phyloP scores from a whole-genome alignment of 2,888 invertebrate genomes.

The Metellina segmentata region DNA sequence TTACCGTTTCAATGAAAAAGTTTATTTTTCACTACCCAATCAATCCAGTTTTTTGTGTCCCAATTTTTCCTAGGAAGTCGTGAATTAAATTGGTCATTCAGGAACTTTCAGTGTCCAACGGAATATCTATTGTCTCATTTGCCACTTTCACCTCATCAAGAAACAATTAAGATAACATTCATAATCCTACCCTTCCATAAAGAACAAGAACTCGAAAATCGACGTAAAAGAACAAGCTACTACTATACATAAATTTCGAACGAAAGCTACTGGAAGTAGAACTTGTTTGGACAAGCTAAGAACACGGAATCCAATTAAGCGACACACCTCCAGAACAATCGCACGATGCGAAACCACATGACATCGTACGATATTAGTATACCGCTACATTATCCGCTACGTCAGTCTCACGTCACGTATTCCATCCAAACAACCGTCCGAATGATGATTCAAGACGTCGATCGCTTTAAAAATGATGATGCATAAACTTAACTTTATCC shows the following conservation, averaged over 20 bases:
- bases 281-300: neutral
- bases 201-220: too few relatives aligned
- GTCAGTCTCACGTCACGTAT: slow-evolving; percentile 5
- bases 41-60: too few relatives aligned
- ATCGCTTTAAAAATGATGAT: neutral
- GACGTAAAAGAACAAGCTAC: too few relatives aligned
- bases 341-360: slow-evolving; percentile 3
- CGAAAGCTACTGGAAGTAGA: neutral
- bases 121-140: too few relatives aligned
- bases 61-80: too few relatives aligned
- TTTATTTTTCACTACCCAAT: too few relatives aligned
- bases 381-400: neutral
- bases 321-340: slow-evolving; percentile 29
- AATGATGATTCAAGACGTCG: slow-evolving; percentile 9
- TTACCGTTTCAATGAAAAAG: too few relatives aligned
- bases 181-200: too few relatives aligned
- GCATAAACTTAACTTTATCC: neutral
- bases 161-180: too few relatives aligned
- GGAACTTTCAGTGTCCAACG: too few relatives aligned
- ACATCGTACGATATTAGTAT: slow-evolving; percentile 12
- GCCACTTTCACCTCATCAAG: too few relatives aligned
- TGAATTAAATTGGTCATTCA: too few relatives aligned
- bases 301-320: neutral
- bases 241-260: neutral
- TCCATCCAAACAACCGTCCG: neutral